These are phyloP conservation scores for Dryobates pubescens DNA, from an alignment of 2,797 vertebrate genomes.

Conservation along the genomic window DNA sequence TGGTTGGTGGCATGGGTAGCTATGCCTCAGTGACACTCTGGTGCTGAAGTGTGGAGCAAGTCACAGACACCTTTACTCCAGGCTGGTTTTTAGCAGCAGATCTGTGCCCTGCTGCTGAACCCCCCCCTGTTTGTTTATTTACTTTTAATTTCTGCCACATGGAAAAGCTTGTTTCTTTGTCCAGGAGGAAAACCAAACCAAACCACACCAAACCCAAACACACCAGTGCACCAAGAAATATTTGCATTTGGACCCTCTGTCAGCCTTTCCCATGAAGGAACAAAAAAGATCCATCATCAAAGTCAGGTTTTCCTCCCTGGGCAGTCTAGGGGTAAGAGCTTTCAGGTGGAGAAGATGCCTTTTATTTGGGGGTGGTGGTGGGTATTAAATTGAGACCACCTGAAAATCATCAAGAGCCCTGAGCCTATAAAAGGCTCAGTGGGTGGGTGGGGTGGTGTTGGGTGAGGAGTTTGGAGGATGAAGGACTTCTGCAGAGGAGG, in stretches of 20 bases:
- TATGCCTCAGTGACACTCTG: not conserved
- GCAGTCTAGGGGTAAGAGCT: not conserved
- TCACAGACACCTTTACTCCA: no score
- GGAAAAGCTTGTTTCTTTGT: not conserved
- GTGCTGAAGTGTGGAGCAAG: accelerated
- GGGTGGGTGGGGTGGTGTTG: no score
- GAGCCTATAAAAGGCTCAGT: not conserved
- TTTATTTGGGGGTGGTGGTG: not conserved
- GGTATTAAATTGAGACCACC: not conserved
- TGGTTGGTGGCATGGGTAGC: accelerated
- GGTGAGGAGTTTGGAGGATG: accelerated
- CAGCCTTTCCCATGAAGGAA: not conserved
- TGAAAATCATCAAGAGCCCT: not conserved
- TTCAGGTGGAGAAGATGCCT: not conserved
- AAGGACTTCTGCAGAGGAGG: accelerated
- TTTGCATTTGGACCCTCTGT: not conserved
- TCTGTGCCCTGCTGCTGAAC: not conserved
- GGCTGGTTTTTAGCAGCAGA: not conserved
- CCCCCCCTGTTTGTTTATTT: no score
- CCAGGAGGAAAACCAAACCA: not conserved
- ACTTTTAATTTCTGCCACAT: not conserved
- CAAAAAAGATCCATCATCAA: not conserved
- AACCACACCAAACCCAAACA: no score
- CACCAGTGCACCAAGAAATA: not conserved
- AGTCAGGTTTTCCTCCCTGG: not conserved